Percentiles rank a stretch among this genome's conserved stretches.
These are phyloP conservation scores for Saccostrea echinata DNA, from an alignment of 1,140 invertebrate genomes.

Conservation along the genomic window DNA sequence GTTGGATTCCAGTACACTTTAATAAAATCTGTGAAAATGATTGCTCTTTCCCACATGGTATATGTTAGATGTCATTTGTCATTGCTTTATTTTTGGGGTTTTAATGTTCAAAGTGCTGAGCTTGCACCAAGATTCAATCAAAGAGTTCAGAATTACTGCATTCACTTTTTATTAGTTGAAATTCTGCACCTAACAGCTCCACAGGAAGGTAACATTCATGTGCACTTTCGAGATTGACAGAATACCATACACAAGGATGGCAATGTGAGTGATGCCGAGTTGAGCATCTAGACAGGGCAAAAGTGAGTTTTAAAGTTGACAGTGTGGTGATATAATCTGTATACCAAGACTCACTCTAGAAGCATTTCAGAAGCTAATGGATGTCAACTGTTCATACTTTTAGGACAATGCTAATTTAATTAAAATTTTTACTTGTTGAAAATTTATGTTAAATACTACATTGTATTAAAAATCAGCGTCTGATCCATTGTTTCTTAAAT, in stretches of 20 bases:
- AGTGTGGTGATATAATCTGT: not conserved
- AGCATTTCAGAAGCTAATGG: no score
- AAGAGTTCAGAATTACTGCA: not conserved
- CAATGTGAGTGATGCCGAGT: not conserved
- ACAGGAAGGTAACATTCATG: not conserved
- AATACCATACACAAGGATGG: not conserved
- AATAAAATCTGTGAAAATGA: not conserved
- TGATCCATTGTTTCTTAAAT: not conserved
- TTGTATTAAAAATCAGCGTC: no score
- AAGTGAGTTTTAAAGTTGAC: not conserved
- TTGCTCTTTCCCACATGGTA: not conserved
- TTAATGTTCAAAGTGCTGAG: conserved; percentile 1
- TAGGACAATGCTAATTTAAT: no score
- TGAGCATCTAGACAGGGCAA: not conserved
- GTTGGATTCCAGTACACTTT: not conserved
- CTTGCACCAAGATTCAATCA: conserved; percentile 28
- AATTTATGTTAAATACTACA: no score
- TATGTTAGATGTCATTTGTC: conserved; percentile 15
- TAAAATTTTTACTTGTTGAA: no score
- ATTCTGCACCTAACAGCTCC: not conserved
- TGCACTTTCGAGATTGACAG: not conserved
- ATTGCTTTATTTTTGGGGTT: not conserved
- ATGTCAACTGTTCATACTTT: no score
- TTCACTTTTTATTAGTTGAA: not conserved
- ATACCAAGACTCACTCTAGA: not conserved